A percentile compares a stretch with the other conserved stretches of the same genome.
phyloP scores from a whole-genome alignment of 2,888 invertebrate species.

The Conus canariensis region DNA sequence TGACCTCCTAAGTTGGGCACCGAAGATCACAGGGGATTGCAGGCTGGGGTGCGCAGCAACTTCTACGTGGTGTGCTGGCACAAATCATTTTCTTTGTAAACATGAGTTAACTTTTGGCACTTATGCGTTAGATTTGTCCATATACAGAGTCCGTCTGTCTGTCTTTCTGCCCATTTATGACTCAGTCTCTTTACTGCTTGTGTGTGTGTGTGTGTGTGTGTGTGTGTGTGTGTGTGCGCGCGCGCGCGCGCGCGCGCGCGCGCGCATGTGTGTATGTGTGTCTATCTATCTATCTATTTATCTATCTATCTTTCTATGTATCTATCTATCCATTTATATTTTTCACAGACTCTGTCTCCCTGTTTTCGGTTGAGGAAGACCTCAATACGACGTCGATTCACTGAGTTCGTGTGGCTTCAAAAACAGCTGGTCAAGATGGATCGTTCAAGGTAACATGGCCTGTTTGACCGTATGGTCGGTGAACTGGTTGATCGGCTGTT shows the following conservation, averaged over 20 bases:
- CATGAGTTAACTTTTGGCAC: no score
- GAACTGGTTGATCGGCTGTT: background rate
- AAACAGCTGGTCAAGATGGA: slow-evolving; percentile 56
- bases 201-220: background rate
- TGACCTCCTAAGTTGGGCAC: no score
- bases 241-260: background rate
- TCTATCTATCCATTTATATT: no score
- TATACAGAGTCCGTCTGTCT: no score
- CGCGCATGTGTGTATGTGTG: background rate
- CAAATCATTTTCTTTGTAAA: no score
- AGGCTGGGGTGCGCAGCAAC: no score
- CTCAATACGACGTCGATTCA: slow-evolving; percentile 52
- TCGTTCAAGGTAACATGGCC: slow-evolving; percentile 50
- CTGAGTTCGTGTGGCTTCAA: slow-evolving; percentile 58
- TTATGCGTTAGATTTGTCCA: no score
- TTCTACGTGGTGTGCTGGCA: no score
- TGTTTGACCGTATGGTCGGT: background rate
- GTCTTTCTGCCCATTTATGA: no score
- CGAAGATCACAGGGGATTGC: no score
- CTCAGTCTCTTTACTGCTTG: no score
- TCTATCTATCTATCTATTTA: background rate
- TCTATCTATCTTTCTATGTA: no score
- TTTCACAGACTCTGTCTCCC: background rate
- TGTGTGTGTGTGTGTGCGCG: background rate
- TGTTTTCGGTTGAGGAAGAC: slow-evolving; percentile 50